phyloP scores from a whole-genome alignment of 2,797 vertebrate genomes.

The Adelosebastes latens region DNA sequence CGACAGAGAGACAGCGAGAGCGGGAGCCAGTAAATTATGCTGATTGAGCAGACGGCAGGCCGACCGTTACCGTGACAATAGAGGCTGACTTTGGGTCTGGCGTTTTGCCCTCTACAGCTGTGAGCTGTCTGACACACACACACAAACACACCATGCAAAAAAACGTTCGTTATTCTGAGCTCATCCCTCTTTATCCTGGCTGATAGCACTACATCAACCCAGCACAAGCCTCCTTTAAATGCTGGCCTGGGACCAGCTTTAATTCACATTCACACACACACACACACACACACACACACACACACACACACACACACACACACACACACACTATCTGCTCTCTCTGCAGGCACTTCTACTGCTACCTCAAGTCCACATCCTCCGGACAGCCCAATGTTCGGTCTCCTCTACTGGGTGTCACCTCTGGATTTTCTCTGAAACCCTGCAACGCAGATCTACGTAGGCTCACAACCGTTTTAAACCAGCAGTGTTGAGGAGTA shows the following conservation, averaged over 20 bases:
- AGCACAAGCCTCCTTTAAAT: conserved; percentile 49
- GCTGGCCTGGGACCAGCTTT: conserved; percentile 57
- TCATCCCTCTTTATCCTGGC: conserved; percentile 60
- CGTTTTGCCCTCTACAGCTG: conserved; percentile 74
- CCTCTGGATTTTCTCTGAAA: conserved; percentile 73
- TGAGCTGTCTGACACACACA: conserved; percentile 53
- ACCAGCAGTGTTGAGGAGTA: too few species aligned
- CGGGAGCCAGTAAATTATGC: conserved; percentile 59
- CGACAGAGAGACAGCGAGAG: conserved; percentile 31
- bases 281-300: conserved; percentile 18
- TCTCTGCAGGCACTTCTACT: conserved; percentile 65
- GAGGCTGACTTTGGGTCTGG: conserved; percentile 70
- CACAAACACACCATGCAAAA: conserved; percentile 14
- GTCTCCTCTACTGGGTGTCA: conserved; percentile 32
- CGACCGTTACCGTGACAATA: conserved; percentile 74
- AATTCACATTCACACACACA: conserved; percentile 41
- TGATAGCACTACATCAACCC: conserved; percentile 42
- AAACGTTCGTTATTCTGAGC: conserved; percentile 53
- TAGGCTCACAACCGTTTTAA: background rate
- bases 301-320: conserved; percentile 16
- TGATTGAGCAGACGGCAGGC: conserved; percentile 71
- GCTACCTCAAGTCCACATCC: conserved; percentile 64
- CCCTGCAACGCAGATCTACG: conserved; percentile 3
- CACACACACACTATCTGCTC: background rate
- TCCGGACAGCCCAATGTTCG: conserved; percentile 26